Conservation (phyloP, 2,888 invertebrate species). For the Caenorhabditis sp. region DNA sequence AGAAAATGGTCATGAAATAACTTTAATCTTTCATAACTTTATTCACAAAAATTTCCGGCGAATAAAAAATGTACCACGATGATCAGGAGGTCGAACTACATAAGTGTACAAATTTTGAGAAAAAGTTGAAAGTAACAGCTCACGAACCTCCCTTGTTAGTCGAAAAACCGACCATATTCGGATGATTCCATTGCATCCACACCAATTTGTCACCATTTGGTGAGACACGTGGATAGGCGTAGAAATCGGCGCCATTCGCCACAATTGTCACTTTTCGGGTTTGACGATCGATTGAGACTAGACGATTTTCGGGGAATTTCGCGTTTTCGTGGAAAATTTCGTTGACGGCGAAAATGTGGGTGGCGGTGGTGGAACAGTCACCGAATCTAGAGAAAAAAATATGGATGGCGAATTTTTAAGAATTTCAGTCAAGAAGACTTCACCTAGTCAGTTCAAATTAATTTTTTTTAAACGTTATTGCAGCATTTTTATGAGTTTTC, state of each 20-base stretch:
- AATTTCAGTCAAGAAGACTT: background rate
- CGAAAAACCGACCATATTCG: slow-evolving; percentile 72
- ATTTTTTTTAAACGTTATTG: too few relatives aligned
- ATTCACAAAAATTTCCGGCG: too few relatives aligned
- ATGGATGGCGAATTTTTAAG: background rate
- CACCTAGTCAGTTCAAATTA: too few relatives aligned
- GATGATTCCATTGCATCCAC: slow-evolving; percentile 74
- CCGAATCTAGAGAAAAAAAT: slow-evolving; percentile 28
- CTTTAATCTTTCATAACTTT: too few relatives aligned
- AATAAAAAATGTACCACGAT: too few relatives aligned
- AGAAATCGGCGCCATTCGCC: slow-evolving; percentile 72
- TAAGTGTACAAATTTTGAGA: too few relatives aligned
- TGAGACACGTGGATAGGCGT: slow-evolving; percentile 72
- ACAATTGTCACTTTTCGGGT: slow-evolving; percentile 39
- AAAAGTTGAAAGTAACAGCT: too few relatives aligned
- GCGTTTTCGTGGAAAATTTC: slow-evolving; percentile 29
- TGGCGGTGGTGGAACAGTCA: slow-evolving; percentile 34
- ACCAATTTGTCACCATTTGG: slow-evolving; percentile 72
- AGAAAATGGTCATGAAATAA: too few relatives aligned
- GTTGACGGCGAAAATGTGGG: slow-evolving; percentile 41
- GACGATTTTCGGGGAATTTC: slow-evolving; percentile 44
- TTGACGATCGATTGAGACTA: slow-evolving; percentile 40
- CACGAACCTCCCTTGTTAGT: background rate
- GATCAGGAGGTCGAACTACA: too few relatives aligned
- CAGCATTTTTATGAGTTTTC: too few relatives aligned